Evolutionary conservation across 2,888 invertebrate genomes (phyloP).

Genomic region (Artemia sp.): DNA sequence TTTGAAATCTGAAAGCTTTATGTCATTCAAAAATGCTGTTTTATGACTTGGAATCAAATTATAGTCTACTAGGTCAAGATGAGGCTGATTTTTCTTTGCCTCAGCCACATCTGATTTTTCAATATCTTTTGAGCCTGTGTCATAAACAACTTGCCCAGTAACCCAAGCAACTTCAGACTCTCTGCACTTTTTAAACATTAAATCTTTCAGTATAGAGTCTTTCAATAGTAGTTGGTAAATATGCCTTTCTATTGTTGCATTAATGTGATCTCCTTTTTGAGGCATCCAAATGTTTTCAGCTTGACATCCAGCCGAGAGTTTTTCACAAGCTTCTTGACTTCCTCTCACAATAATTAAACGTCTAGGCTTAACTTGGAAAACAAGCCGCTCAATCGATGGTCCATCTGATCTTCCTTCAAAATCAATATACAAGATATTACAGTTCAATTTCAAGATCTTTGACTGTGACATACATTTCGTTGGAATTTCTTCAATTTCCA

Average conservation of each 20-base stretch:
- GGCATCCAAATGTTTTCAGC: slow-evolving; percentile 63
- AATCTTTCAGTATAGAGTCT: slow-evolving; percentile 69
- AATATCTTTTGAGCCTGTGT: slow-evolving; percentile 15
- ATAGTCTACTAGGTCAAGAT: not conserved
- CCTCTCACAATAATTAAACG: slow-evolving; percentile 64
- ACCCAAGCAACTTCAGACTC: slow-evolving; percentile 95
- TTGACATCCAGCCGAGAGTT: slow-evolving; percentile 38
- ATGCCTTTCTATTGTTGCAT: slow-evolving; percentile 92
- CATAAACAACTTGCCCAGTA: slow-evolving; percentile 48
- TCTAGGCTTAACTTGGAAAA: slow-evolving; percentile 60
- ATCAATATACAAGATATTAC: slow-evolving; percentile 82
- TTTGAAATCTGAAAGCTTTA: slow-evolving; percentile 80
- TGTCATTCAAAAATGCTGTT: slow-evolving; percentile 76
- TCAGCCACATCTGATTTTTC: slow-evolving; percentile 20
- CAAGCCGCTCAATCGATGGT: slow-evolving; percentile 48
- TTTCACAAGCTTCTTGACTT: slow-evolving; percentile 46
- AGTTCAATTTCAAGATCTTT: slow-evolving; percentile 58
- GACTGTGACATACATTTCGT: slow-evolving; percentile 67
- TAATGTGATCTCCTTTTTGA: slow-evolving; percentile 59
- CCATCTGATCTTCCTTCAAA: slow-evolving; percentile 68
- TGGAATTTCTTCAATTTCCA: slow-evolving; percentile 54
- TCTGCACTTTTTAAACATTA: slow-evolving; percentile 64
- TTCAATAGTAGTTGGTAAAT: slow-evolving; percentile 91
- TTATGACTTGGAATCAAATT: slow-evolving; percentile 46
- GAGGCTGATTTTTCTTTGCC: not conserved